Conservation (phyloP, 2,113 vertebrate genomes). For the Alligator sinensis region DNA sequence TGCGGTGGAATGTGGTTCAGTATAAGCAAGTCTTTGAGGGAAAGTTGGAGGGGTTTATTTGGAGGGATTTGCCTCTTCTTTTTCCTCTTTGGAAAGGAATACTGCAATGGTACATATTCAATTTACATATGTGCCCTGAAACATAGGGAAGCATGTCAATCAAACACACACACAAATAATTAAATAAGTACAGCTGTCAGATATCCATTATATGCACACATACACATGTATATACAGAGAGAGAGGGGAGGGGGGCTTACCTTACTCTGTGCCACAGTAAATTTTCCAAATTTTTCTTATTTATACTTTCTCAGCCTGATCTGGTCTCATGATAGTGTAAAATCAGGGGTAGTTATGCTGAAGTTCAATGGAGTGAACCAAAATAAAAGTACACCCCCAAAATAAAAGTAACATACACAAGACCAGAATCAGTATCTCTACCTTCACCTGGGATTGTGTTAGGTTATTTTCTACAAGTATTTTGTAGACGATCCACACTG, state of each 20-base stretch:
- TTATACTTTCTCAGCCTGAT: background rate
- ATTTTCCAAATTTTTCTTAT: background rate
- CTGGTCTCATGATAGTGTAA: background rate
- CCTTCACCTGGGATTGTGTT: background rate
- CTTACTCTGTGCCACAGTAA: background rate
- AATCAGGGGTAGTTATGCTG: background rate
- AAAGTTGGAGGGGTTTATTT: background rate
- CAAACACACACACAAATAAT: background rate
- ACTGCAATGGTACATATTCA: background rate
- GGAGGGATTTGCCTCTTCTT: background rate
- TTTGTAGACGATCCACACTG: background rate
- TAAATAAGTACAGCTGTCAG: background rate
- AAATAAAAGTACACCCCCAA: background rate
- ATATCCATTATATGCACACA: background rate
- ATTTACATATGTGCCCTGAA: background rate
- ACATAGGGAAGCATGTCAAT: background rate
- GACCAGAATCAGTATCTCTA: background rate
- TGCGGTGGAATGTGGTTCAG: background rate
- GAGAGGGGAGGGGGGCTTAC: background rate
- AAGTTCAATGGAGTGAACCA: background rate
- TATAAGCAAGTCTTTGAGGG: background rate
- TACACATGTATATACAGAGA: fast-evolving
- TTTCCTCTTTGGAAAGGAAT: background rate
- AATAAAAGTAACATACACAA: background rate
- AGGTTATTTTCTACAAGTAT: background rate